These are phyloP conservation scores for Lissonota sp. DNA, from an alignment of 2,888 invertebrate genomes.

Conservation along the genomic window DNA sequence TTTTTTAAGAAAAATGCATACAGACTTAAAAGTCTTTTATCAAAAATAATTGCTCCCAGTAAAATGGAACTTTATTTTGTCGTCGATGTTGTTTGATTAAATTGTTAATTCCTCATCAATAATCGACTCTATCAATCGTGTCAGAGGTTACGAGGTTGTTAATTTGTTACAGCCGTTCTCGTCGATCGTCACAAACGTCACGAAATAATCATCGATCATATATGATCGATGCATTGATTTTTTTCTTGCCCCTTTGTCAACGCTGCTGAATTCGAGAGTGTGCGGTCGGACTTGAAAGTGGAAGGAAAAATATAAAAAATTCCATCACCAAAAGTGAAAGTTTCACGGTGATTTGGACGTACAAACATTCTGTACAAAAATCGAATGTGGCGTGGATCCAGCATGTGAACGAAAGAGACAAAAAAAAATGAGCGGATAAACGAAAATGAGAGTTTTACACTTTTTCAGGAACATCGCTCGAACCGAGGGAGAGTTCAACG, in stretches of 20 bases:
- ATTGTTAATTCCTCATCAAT: background rate
- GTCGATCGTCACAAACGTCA: background rate
- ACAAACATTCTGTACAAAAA: constrained; percentile 15
- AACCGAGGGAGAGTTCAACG: constrained; percentile 59
- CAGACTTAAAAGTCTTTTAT: no score
- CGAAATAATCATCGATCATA: constrained; percentile 12
- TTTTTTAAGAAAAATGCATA: no score
- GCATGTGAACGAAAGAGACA: background rate
- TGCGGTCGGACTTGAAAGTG: background rate
- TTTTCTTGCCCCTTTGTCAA: background rate
- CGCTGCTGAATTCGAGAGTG: constrained; percentile 9
- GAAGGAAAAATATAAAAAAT: constrained; percentile 38
- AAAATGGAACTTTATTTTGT: no score
- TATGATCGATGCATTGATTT: constrained; percentile 9
- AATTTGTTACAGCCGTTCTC: constrained; percentile 39
- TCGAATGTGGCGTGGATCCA: background rate
- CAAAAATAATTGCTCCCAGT: no score
- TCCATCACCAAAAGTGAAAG: constrained; percentile 48
- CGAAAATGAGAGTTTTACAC: constrained; percentile 29
- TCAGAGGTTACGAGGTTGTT: constrained; percentile 35
- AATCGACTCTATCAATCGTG: constrained; percentile 45
- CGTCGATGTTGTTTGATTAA: no score
- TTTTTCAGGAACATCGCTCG: constrained; percentile 55
- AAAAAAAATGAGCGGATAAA: background rate
- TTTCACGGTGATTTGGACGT: constrained; percentile 40